Evolutionary conservation across 1,140 invertebrate genomes (phyloP).

Genomic region (Atta cephalotes): DNA sequence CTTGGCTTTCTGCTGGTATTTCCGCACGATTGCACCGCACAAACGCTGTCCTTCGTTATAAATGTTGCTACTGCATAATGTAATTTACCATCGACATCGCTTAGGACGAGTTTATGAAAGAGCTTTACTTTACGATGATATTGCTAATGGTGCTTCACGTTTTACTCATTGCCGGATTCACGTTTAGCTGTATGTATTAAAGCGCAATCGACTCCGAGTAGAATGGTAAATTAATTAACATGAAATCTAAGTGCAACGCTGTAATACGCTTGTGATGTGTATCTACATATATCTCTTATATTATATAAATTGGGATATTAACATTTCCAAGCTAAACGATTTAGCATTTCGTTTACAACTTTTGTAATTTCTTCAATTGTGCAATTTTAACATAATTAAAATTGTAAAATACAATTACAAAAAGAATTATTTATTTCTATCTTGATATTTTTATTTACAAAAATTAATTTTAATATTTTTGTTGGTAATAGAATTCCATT

Average conservation of each 20-base stretch:
- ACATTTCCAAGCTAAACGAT: neutral
- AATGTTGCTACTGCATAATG: slow-evolving; percentile 40
- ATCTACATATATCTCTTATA: neutral
- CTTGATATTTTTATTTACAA: neutral
- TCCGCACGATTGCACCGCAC: slow-evolving; percentile 35
- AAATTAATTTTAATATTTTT: neutral
- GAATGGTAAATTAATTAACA: slow-evolving; percentile 40
- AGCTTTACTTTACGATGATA: slow-evolving; percentile 45
- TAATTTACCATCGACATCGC: slow-evolving; percentile 53
- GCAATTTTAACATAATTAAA: slow-evolving; percentile 21
- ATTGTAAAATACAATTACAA: neutral
- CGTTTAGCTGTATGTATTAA: slow-evolving; percentile 11
- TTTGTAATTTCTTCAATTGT: neutral
- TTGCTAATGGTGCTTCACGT: slow-evolving; percentile 35
- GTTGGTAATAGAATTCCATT: neutral
- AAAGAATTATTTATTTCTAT: neutral
- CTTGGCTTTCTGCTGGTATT: slow-evolving; percentile 31
- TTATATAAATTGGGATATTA: neutral
- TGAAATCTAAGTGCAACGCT: neutral
- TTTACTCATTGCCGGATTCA: slow-evolving; percentile 38
- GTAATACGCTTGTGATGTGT: neutral
- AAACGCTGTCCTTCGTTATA: slow-evolving; percentile 14
- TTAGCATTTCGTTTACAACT: neutral
- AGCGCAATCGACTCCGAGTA: neutral
- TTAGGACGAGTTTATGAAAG: slow-evolving; percentile 49